A percentile compares a stretch with the other conserved stretches of the same genome.
Evolutionary conservation across 2,888 invertebrate species (phyloP).

Genomic region (Lasius platythorax): DNA sequence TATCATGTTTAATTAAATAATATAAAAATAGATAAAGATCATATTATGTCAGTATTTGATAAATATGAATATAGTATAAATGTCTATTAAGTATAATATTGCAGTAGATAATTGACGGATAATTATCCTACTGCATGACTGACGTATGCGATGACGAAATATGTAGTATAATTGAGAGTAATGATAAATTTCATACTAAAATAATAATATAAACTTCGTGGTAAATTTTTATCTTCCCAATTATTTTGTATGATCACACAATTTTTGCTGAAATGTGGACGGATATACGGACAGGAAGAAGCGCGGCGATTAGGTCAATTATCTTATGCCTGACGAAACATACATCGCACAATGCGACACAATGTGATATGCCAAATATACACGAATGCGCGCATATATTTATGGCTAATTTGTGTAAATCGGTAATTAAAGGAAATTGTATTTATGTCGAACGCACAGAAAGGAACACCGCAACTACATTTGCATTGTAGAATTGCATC

Average conservation of each 20-base stretch:
- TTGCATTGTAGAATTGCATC: conserved; percentile 21
- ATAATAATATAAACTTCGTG: neutral
- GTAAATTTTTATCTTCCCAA: neutral
- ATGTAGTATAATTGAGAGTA: neutral
- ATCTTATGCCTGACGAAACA: conserved; percentile 28
- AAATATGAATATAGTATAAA: neutral
- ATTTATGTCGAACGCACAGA: conserved; percentile 12
- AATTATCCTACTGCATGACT: neutral
- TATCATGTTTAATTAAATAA: neutral
- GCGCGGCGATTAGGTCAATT: conserved; percentile 31
- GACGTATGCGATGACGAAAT: neutral
- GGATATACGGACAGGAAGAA: conserved; percentile 38
- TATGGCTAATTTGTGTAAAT: conserved; percentile 22
- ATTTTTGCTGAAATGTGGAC: conserved; percentile 19
- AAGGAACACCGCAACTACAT: conserved; percentile 8
- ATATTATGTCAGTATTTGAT: neutral
- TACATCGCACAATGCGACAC: conserved; percentile 1
- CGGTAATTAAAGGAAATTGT: conserved; percentile 35
- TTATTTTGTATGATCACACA: conserved; percentile 13
- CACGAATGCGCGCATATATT: conserved; percentile 16
- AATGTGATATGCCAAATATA: conserved; percentile 20
- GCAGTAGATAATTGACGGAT: neutral
- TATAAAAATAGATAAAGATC: neutral
- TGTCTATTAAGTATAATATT: neutral
- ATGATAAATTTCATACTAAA: neutral